Percentiles rank a stretch among this genome's conserved stretches.
Evolutionary conservation across 2,113 vertebrate species (phyloP).

Genomic region (Daubentonia madagascariensis): DNA sequence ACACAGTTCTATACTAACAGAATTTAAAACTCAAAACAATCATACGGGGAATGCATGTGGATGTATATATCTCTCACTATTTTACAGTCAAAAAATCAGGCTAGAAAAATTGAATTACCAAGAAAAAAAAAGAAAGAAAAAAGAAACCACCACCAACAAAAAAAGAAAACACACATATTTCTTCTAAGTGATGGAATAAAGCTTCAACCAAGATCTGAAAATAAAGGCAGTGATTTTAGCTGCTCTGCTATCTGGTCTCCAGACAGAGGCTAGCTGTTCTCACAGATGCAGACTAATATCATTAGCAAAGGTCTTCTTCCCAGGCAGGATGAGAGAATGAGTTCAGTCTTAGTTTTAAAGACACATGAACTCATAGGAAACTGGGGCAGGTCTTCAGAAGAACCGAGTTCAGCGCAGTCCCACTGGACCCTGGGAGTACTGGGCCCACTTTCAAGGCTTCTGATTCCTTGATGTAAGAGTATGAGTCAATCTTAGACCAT

Average conservation of each 20-base stretch:
- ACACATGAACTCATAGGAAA: not conserved
- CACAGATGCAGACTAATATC: not conserved
- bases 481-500: not conserved
- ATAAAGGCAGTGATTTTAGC: not conserved
- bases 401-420: not conserved
- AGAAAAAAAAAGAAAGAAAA: not conserved
- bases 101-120: not conserved
- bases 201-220: not conserved
- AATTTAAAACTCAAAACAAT: not conserved
- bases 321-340: not conserved
- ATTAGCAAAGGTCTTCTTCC: slow-evolving; percentile 32
- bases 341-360: slow-evolving; percentile 37
- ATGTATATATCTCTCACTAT: not conserved
- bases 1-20: not conserved
- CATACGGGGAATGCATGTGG: not conserved
- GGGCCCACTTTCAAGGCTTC: not conserved
- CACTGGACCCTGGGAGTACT: not conserved
- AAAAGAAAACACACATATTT: not conserved
- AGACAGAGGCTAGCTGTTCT: not conserved
- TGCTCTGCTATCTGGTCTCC: not conserved
- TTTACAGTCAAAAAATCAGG: not conserved
- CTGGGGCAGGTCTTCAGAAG: slow-evolving; percentile 11
- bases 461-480: not conserved
- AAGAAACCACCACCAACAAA: not conserved
- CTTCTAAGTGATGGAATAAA: not conserved